A percentile compares a stretch with the other conserved stretches of the same genome.
Conservation (phyloP, 92 coral and sea anemone species). For the Parazoanthus darwini region DNA sequence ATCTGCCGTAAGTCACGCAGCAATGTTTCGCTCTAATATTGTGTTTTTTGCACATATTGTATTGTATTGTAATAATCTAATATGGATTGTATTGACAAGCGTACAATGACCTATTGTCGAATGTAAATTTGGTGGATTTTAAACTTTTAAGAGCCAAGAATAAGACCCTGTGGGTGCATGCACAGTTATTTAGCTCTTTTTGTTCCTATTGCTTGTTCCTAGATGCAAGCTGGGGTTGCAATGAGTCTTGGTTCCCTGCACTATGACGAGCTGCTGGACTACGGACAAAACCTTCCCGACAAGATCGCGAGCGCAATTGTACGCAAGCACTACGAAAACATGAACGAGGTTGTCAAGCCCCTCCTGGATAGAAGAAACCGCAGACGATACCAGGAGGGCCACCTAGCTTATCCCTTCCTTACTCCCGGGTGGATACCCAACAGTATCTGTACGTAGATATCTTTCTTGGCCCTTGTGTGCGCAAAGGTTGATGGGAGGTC, state of each 20-base stretch:
- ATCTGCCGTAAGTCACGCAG: slow-evolving; percentile 78
- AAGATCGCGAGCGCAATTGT: slow-evolving; percentile 63
- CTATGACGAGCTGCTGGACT: slow-evolving; percentile 85
- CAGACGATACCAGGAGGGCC: slow-evolving; percentile 73
- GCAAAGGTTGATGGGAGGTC: background rate
- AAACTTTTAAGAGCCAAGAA: too few relatives aligned
- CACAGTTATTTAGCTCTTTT: background rate
- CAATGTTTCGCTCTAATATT: too few relatives aligned
- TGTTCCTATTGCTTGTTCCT: background rate
- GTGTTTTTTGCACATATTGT: too few relatives aligned
- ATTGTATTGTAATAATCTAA: too few relatives aligned
- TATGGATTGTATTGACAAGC: too few relatives aligned
- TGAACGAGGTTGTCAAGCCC: slow-evolving; percentile 64
- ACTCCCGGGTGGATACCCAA: slow-evolving; percentile 97
- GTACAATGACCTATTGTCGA: too few relatives aligned
- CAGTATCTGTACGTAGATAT: slow-evolving; percentile 69
- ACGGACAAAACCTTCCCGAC: slow-evolving; percentile 66
- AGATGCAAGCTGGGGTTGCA: slow-evolving; percentile 93
- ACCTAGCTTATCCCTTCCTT: slow-evolving; percentile 93
- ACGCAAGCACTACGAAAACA: slow-evolving; percentile 63
- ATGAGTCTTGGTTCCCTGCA: slow-evolving; percentile 97
- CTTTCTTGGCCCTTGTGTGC: background rate
- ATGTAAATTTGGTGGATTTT: too few relatives aligned
- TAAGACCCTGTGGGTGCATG: too few relatives aligned
- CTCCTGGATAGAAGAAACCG: slow-evolving; percentile 74